Evolutionary conservation across 2,797 vertebrate species (phyloP), one percentile per base, ranked within the genome.

Genomic region (Molossus molossus): DNA sequence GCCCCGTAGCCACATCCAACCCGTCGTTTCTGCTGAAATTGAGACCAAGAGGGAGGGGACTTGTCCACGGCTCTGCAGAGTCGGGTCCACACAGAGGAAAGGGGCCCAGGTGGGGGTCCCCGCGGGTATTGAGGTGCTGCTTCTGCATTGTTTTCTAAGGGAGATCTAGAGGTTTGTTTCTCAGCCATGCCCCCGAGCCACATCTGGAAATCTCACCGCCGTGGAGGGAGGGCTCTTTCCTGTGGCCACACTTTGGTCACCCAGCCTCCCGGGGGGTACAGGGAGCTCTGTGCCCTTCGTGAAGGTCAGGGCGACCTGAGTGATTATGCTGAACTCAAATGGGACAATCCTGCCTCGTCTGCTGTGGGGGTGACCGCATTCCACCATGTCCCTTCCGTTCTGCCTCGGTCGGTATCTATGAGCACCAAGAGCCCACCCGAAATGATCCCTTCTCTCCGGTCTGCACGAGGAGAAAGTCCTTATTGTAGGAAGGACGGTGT

Each of bases 41-140:
- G 25, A 27, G 73, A 5, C 29, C 0, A 2, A 29, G 9, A 13
- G 29, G 5, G 25, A 20, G 65, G 18, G 14, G 65, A 33, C 8
- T 7, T 8, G 65, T 3, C 5, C 5, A 12, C 0, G 4, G 29
- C 18, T 53, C 4, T 17, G 2, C 6, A 2, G 55, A 37, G 20
- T 50, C 5, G 37, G 12, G 11, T 5, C 50, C 2, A 0, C 9
- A 1, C 9, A 3, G 5, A 27, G 37, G 65, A 33, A 55, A 8
- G 25, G 29, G 9, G 1, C 53, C 53, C 53, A 70, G 67, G 15
- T 12, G 10, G 0, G 1, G 33, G 50, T 62, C 77, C 53, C 10
- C 6, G 0, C 11, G 3, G 10, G 29, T 11, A 23, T 4, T 40
- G 37, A 55, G 5, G 27, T 14, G 13, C 37, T 20, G 6, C 9